These are phyloP conservation scores for Lithophane semibrunnea DNA, from an alignment of 2,888 invertebrate genomes.

Conservation along the genomic window DNA sequence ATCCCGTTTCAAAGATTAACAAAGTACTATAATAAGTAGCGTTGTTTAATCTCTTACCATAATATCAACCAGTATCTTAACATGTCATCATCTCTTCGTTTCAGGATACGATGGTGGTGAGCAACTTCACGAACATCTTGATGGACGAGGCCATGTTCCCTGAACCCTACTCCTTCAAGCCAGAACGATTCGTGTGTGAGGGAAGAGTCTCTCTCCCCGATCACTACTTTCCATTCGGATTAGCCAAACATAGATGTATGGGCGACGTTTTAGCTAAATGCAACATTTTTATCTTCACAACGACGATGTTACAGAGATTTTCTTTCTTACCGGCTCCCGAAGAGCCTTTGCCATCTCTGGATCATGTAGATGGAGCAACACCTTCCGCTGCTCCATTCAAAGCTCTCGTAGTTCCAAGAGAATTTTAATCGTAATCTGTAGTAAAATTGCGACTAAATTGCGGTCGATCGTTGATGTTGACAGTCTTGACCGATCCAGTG, in stretches of 20 bases:
- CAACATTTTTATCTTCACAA: constrained; percentile 94
- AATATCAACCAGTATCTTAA: not conserved
- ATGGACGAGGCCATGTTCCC: constrained; percentile 93
- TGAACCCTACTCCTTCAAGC: constrained; percentile 93
- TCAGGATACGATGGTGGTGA: constrained; percentile 95
- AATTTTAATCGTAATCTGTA: not conserved
- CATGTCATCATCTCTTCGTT: constrained; percentile 9
- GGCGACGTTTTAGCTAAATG: constrained; percentile 94
- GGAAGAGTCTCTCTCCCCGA: constrained; percentile 92
- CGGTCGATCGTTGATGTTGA: not conserved
- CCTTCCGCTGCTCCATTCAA: constrained; percentile 94
- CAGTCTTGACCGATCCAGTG: not conserved
- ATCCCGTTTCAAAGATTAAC: no score
- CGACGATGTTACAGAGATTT: constrained; percentile 94
- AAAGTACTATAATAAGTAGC: no score
- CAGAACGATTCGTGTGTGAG: constrained; percentile 93
- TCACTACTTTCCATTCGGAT: constrained; percentile 94
- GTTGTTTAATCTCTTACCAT: no score
- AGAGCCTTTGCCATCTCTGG: constrained; percentile 91
- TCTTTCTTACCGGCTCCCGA: constrained; percentile 92
- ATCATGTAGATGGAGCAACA: constrained; percentile 94
- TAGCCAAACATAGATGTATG: constrained; percentile 95
- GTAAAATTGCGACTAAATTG: not conserved
- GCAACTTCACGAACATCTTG: constrained; percentile 93
- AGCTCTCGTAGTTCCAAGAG: constrained; percentile 91